phyloP scores from a whole-genome alignment of 2,888 invertebrate species.

The Lamellibrachia columna region DNA sequence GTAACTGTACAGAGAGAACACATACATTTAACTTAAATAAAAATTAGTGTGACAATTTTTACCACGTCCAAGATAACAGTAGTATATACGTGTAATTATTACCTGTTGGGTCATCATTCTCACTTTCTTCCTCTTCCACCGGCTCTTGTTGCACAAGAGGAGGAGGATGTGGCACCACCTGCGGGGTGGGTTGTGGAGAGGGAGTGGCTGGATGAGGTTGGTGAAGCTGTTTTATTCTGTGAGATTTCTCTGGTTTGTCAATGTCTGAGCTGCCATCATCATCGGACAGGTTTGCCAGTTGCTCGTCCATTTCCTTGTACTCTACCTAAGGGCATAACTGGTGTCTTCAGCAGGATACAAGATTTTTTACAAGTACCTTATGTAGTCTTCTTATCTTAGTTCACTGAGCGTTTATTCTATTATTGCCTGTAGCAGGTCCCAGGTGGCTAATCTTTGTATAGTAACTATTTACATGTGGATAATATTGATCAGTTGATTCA shows the following conservation, averaged over 20 bases:
- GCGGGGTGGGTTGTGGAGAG: not conserved
- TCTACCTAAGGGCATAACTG: slow-evolving; percentile 55
- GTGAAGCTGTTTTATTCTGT: slow-evolving; percentile 1
- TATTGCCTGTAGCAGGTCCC: too few species aligned
- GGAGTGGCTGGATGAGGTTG: not conserved
- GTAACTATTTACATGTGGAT: too few species aligned
- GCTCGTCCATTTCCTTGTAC: slow-evolving; percentile 63
- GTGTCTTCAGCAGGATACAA: not conserved
- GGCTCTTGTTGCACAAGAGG: slow-evolving; percentile 29
- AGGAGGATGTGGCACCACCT: slow-evolving; percentile 35
- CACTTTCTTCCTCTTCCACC: slow-evolving; percentile 68
- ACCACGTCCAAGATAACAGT: not conserved
- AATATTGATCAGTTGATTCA: too few species aligned
- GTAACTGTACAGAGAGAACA: not conserved
- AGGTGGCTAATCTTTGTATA: too few species aligned
- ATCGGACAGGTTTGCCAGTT: slow-evolving; percentile 60
- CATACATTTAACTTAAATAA: not conserved
- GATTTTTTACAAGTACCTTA: not conserved
- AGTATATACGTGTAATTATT: slow-evolving; percentile 26
- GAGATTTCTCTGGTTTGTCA: slow-evolving; percentile 19
- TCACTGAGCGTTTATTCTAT: not conserved
- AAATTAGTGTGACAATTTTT: not conserved
- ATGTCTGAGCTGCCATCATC: slow-evolving; percentile 32
- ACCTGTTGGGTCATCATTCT: slow-evolving; percentile 71
- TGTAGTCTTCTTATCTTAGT: not conserved